Conservation (phyloP, 2,797 vertebrate genomes). For the Dendrocincla fuliginosa region DNA sequence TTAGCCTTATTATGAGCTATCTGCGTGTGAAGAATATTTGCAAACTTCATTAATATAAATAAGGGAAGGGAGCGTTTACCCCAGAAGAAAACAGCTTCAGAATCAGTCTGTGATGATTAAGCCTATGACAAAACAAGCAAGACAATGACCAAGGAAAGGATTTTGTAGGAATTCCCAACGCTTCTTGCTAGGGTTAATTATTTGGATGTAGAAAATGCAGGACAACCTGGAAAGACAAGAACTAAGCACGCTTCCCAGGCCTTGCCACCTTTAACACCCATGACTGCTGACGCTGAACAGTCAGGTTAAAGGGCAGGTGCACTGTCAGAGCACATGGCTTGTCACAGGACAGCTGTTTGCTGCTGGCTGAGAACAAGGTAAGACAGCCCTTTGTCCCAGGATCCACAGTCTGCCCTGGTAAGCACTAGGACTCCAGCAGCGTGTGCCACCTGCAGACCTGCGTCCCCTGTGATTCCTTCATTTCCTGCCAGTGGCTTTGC, state of each 20-base stretch:
- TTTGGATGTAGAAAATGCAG: neutral
- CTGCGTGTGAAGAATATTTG: slow-evolving; percentile 21
- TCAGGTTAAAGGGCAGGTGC: neutral
- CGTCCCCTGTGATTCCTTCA: slow-evolving; percentile 87
- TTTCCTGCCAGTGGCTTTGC: slow-evolving; percentile 92
- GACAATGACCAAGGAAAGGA: neutral
- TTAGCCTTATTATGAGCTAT: slow-evolving; percentile 39
- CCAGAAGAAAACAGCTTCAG: neutral
- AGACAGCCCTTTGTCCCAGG: neutral
- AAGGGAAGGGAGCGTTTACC: neutral
- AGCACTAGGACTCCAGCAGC: slow-evolving; percentile 87
- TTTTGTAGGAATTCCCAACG: neutral
- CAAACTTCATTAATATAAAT: slow-evolving; percentile 32
- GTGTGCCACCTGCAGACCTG: slow-evolving; percentile 94
- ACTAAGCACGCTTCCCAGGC: neutral
- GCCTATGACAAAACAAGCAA: neutral
- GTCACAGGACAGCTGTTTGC: neutral
- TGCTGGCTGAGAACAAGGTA: neutral
- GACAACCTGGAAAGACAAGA: neutral
- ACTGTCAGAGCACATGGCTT: neutral
- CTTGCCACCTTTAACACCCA: neutral
- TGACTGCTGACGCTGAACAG: neutral
- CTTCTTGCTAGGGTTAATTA: neutral
- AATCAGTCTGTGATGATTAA: neutral
- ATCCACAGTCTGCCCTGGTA: neutral